Percentiles rank a stretch among this genome's conserved stretches.
Conservation (phyloP, 2,888 invertebrate genomes). For the Clitarchus hookeri region DNA sequence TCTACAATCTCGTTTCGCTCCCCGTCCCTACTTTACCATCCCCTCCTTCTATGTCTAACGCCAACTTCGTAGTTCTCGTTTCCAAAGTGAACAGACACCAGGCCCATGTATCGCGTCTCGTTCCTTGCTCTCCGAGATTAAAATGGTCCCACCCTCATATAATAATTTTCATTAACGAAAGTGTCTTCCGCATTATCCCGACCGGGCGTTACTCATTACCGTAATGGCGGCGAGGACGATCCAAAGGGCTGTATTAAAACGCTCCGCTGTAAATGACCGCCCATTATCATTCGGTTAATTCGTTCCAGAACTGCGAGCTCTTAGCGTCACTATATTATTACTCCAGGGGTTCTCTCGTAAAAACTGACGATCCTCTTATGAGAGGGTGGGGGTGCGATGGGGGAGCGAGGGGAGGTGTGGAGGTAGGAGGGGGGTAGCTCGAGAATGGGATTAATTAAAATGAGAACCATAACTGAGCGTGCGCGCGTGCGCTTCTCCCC, state of each 20-base stretch:
- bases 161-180: constrained; percentile 14
- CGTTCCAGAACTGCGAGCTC: constrained; percentile 14
- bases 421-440: background rate
- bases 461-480: background rate
- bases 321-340: constrained; percentile 14
- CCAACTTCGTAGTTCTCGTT: background rate
- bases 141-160: background rate
- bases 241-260: background rate
- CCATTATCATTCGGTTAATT: constrained; percentile 5
- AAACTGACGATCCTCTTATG: background rate
- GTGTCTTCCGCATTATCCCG: background rate
- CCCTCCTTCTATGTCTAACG: background rate
- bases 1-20: background rate
- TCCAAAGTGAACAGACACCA: background rate
- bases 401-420: background rate
- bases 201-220: background rate
- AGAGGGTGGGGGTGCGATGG: background rate
- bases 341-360: constrained; percentile 4
- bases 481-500: background rate
- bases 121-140: background rate
- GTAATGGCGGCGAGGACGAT: background rate
- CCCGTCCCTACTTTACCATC: background rate
- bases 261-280: background rate
- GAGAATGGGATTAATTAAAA: constrained; percentile 14
- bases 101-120: background rate